Evolutionary conservation across 2,888 invertebrate genomes (phyloP), one percentile per base, ranked within the genome.

Genomic region (Altica lythri): DNA sequence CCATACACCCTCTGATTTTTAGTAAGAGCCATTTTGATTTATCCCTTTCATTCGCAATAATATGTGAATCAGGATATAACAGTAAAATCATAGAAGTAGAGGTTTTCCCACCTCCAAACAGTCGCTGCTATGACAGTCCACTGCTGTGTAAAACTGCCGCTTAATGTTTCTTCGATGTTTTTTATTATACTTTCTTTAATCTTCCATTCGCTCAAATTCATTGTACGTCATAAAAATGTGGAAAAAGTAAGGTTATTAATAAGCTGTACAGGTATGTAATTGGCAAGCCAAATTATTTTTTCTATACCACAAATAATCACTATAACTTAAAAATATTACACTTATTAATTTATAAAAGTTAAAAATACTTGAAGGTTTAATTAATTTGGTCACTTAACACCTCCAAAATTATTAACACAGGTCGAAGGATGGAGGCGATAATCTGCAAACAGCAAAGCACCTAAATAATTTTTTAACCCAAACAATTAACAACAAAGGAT

Each of bases 181-280:
- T 89, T 84, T 75, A 97, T 84, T 78, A 95, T 94, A 81, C 92
- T 92, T 79, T 92, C 90, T 83, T 94, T 91, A 72, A 96, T 96
- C 83, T 91, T 90, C 96, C 96, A 97, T 86, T 86, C 84, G 46
- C 62, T 65, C 69, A 69, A 84, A 84, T 86, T 81, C 73, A 73
- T 74, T 62, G 58, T 67, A 32, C 49, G 40, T 46, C 53, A 62
- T 65, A 63, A 46, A 47, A 46, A 52, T 55, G 37, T 53, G 48
- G 55, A 32, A 51, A 61, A 59, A 58, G 55, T 57, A 55, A 57
- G 57, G 57, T 62, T 63, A 52, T 40, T 47, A 14, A 30, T 17
- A 45, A 44, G 44, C 45, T 51, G 17, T 29, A 42, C 45, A 43
- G 27, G 32, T 29, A 45, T 42, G 34, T 42, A 2, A 3, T n/a